phyloP scores from a whole-genome alignment of 2,797 vertebrate species.

The Malurus leucopterus region DNA sequence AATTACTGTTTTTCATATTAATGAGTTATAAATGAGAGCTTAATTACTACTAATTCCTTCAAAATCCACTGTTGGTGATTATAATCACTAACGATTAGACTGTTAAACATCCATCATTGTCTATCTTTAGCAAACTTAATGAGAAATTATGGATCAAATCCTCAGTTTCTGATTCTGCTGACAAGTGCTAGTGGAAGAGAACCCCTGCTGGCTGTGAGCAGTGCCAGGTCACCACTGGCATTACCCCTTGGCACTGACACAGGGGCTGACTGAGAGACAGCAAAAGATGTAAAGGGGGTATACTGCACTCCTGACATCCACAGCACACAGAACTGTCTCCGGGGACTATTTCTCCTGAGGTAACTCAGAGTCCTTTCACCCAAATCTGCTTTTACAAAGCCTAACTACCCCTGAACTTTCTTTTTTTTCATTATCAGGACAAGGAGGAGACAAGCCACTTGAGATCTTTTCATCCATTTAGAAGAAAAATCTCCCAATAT shows the following conservation, averaged over 20 bases:
- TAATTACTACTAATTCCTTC: constrained; percentile 56
- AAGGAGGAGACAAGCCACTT: background rate
- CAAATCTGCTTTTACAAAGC: background rate
- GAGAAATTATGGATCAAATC: constrained; percentile 25
- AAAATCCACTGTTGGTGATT: constrained; percentile 51
- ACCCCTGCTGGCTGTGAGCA: background rate
- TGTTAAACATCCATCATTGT: constrained; percentile 30
- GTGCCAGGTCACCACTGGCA: background rate
- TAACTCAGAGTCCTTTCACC: background rate
- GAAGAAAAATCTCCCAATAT: background rate
- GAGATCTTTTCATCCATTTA: background rate
- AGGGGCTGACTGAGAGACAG: background rate
- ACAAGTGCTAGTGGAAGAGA: background rate
- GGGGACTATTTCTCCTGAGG: background rate
- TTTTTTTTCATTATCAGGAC: background rate
- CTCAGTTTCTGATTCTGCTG: background rate
- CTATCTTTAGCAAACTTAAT: constrained; percentile 42
- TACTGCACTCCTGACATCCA: background rate
- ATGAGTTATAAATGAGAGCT: constrained; percentile 51
- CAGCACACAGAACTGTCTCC: background rate
- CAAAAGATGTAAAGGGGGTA: background rate
- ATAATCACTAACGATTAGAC: constrained; percentile 27
- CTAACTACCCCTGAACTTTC: background rate
- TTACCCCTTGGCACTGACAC: background rate
- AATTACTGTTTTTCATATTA: constrained; percentile 52